Conservation (phyloP, 2,113 vertebrate species). For the Zeus faber region DNA sequence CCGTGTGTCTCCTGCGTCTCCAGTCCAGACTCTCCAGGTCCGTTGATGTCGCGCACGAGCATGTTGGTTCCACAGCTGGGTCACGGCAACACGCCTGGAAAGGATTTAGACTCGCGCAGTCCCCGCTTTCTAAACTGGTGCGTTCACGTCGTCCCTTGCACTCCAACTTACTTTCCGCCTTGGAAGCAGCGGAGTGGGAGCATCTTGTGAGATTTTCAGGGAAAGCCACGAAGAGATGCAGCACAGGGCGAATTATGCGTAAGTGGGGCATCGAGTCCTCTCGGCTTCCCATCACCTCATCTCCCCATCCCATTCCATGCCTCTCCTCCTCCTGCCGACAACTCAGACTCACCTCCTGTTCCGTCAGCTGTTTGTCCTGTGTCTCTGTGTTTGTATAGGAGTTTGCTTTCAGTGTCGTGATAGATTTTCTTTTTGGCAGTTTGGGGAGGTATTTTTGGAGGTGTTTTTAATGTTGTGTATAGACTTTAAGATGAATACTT, state of each 20-base stretch:
- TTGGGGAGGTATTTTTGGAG: too few species aligned
- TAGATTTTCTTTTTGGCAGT: too few species aligned
- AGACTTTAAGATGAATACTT: too few species aligned
- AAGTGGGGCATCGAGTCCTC: slow-evolving; percentile 59
- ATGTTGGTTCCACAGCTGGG: slow-evolving; percentile 29
- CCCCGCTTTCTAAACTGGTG: slow-evolving; percentile 44
- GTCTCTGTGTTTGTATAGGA: too few species aligned
- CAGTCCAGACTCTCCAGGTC: not conserved
- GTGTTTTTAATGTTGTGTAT: too few species aligned
- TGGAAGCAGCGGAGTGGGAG: slow-evolving; percentile 36
- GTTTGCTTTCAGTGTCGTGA: too few species aligned
- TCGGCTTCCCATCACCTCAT: not conserved
- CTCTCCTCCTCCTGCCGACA: slow-evolving; percentile 3
- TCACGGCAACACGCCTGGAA: slow-evolving; percentile 45
- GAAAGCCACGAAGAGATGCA: slow-evolving; percentile 66
- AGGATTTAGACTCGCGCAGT: slow-evolving; percentile 44
- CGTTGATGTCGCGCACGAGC: slow-evolving; percentile 44
- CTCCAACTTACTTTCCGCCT: slow-evolving; percentile 14
- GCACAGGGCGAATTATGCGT: slow-evolving; percentile 72
- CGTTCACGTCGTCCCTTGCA: slow-evolving; percentile 29
- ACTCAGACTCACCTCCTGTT: not conserved
- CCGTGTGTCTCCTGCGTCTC: slow-evolving; percentile 8
- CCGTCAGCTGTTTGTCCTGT: too few species aligned
- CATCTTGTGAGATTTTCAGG: slow-evolving; percentile 57
- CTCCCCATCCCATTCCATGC: not conserved